A percentile compares a stretch with the other conserved stretches of the same genome.
Evolutionary conservation across 2,888 invertebrate genomes (phyloP).

Genomic region (Hemithea aestivaria): DNA sequence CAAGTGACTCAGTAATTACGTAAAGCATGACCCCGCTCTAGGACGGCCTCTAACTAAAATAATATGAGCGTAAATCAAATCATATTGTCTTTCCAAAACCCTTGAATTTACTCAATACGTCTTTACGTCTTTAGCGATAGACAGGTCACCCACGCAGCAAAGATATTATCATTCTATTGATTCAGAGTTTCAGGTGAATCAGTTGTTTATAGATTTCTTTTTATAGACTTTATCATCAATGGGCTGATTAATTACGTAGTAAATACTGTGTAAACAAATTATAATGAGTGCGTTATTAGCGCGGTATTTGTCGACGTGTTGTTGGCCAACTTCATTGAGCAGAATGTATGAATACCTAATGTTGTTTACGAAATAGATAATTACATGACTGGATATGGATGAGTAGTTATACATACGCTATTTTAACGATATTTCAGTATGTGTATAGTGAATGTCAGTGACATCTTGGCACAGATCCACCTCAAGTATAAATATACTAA

Average conservation of each 20-base stretch:
- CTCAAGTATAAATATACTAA: slow-evolving; percentile 69
- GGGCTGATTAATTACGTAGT: too few relatives aligned
- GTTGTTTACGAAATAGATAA: slow-evolving; percentile 10
- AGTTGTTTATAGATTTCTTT: slow-evolving; percentile 11
- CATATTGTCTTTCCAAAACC: slow-evolving; percentile 19
- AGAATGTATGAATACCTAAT: slow-evolving; percentile 2
- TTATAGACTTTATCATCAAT: slow-evolving; percentile 11
- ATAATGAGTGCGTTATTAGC: slow-evolving; percentile 5
- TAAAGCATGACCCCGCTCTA: slow-evolving; percentile 35
- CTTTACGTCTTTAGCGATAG: slow-evolving; percentile 14
- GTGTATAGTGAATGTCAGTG: slow-evolving; percentile 58
- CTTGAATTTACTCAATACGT: slow-evolving; percentile 16
- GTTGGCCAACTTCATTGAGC: slow-evolving; percentile 18
- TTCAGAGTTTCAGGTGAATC: slow-evolving; percentile 4
- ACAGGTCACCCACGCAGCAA: slow-evolving; percentile 13
- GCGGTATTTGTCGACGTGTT: too few relatives aligned
- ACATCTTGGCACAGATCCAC: slow-evolving; percentile 73
- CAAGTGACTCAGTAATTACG: slow-evolving; percentile 31
- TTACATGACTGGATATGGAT: slow-evolving; percentile 21
- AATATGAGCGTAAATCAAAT: slow-evolving; percentile 28
- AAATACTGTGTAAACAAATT: slow-evolving; percentile 26
- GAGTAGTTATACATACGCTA: slow-evolving; percentile 32
- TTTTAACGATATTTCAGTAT: slow-evolving; percentile 57
- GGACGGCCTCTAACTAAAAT: slow-evolving; percentile 36
- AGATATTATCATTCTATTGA: slow-evolving; percentile 7